Evolutionary conservation across 2,113 vertebrate genomes (phyloP).

Genomic region (Pelecanus crispus): DNA sequence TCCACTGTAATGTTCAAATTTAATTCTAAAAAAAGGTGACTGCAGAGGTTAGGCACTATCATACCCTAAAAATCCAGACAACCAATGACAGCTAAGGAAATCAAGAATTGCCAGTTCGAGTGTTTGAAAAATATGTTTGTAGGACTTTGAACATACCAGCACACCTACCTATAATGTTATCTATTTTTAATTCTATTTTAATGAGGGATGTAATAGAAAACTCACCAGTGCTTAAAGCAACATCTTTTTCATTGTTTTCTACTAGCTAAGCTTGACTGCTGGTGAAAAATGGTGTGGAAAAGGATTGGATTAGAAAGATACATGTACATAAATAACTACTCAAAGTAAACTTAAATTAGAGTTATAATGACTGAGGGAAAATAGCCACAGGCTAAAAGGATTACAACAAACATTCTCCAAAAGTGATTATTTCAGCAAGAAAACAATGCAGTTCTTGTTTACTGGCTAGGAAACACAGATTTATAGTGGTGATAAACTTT

Average conservation of each 20-base stretch:
- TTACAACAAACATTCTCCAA: background rate
- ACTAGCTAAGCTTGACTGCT: background rate
- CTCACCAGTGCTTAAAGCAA: background rate
- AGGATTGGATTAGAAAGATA: background rate
- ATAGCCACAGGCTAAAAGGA: background rate
- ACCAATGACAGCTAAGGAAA: background rate
- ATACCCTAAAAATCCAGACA: background rate
- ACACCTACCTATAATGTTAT: background rate
- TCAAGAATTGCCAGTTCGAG: background rate
- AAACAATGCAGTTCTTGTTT: constrained; percentile 2
- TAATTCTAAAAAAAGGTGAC: background rate
- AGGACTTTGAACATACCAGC: background rate
- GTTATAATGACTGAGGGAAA: background rate
- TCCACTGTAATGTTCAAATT: background rate
- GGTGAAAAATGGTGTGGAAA: background rate
- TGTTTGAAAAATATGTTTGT: background rate
- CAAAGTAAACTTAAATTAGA: constrained; percentile 14
- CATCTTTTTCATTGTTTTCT: background rate
- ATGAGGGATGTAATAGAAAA: constrained; percentile 44
- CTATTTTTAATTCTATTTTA: constrained; percentile 35
- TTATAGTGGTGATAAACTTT: constrained; percentile 1
- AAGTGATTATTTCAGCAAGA: constrained; percentile 28
- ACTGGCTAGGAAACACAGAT: background rate
- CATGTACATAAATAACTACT: background rate
- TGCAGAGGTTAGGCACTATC: background rate